Evolutionary conservation across 1,140 invertebrate genomes (phyloP), one percentile per base, ranked within the genome.

Genomic region (Magallana angulata): DNA sequence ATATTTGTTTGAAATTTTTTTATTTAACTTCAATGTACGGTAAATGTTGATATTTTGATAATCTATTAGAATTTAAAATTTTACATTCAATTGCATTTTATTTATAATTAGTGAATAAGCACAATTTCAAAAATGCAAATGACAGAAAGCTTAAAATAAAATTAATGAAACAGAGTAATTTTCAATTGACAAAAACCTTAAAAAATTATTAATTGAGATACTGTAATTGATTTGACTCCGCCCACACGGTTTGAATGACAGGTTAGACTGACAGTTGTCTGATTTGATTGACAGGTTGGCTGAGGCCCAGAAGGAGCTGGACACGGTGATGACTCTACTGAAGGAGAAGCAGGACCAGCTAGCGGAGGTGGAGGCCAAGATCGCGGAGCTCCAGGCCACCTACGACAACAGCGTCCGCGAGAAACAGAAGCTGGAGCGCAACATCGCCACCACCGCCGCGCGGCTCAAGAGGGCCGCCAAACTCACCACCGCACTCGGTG

Each of bases 401-500:
- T 96, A 95, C 87, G 95, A 95, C 57, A 93, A 94, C 60, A 96
- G 95, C 82, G 92, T 97, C 1, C 93, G 95, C 16, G 96, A 96
- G 90, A 96, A 96, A 89, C 95, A 95, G 57, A 94, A 96, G 87
- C 93, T 97, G 71, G 96, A 97, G 91, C 94, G 95, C 18, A 95
- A 95, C 56, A 97, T 98, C 62, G 96, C 96, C 87, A 93, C 97
- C n/a, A 97, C 97, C 1, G 97, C 96, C 57, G 96, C 96, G 0
- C 95, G 98, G 86, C 94, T 98, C 2, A 96, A 96, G 83, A 96
- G 98, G 85, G 97, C 98, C 0, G 97, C 97, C 0, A 96, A 97
- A 90, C 94, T 98, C 0, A 98, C 97, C 2, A 96, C 97, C 7
- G 98, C 98, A 18, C 95, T 98, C 1, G 96, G 97, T 0, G 97